phyloP scores from a whole-genome alignment of 2,888 invertebrate genomes.

The Drosophila pegasa region DNA sequence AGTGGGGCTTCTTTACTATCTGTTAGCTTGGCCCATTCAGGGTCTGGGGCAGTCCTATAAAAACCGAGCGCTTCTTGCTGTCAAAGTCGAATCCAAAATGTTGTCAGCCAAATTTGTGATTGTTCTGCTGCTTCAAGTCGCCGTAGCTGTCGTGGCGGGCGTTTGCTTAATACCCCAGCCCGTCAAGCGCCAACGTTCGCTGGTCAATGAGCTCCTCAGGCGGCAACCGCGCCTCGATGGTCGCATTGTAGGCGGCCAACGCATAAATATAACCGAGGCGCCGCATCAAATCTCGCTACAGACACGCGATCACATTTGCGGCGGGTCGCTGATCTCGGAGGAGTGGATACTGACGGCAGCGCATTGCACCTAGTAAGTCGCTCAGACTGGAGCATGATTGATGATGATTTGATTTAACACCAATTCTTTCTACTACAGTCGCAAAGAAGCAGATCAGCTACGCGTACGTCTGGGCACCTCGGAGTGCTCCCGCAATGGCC shows the following conservation, averaged over 20 bases:
- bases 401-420: neutral
- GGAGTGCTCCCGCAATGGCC: constrained; percentile 85
- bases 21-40: neutral
- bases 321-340: constrained; percentile 83
- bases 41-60: constrained; percentile 46
- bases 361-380: constrained; percentile 83
- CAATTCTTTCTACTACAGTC: constrained; percentile 51
- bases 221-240: constrained; percentile 82
- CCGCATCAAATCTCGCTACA: constrained; percentile 84
- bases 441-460: constrained; percentile 67
- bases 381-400: no score
- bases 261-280: constrained; percentile 83
- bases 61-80: constrained; percentile 29
- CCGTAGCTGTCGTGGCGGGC: constrained; percentile 52
- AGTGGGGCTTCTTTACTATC: constrained; percentile 52
- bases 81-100: constrained; percentile 36
- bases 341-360: constrained; percentile 84
- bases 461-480: constrained; percentile 87
- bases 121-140: constrained; percentile 46
- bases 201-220: constrained; percentile 29
- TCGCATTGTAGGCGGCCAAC: constrained; percentile 84
- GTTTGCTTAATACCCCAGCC: constrained; percentile 76
- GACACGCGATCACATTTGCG: constrained; percentile 82
- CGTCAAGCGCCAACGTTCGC: constrained; percentile 50
- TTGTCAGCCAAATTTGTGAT: constrained; percentile 34